Evolutionary conservation across 2,797 vertebrate genomes (phyloP).

Genomic region (Steatocranus sp.): DNA sequence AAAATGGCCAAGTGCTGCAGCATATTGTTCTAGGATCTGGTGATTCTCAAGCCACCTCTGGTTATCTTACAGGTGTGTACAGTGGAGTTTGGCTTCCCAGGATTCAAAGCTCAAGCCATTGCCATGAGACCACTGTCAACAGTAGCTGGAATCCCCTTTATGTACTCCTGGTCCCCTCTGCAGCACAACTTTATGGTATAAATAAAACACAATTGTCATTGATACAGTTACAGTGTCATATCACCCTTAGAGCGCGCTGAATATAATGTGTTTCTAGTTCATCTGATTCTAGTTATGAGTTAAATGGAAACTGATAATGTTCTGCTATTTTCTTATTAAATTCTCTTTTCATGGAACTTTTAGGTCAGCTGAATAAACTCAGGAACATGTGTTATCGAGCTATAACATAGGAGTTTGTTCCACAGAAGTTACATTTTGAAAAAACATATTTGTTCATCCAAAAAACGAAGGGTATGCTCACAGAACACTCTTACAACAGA

Average conservation of each 20-base stretch:
- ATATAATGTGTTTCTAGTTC: not conserved
- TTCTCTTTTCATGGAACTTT: not conserved
- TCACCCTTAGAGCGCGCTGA: not conserved
- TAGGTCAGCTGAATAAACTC: not conserved
- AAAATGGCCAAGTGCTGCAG: not conserved
- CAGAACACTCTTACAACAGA: not conserved
- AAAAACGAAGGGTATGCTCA: fast-evolving
- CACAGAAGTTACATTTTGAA: not conserved
- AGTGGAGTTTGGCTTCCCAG: conserved; percentile 90
- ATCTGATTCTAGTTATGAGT: not conserved
- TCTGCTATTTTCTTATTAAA: not conserved
- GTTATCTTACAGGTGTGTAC: conserved; percentile 79
- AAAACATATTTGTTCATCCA: not conserved
- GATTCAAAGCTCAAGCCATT: conserved; percentile 85
- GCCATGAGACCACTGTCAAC: conserved; percentile 90
- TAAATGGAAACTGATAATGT: not conserved
- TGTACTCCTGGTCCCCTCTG: conserved; percentile 98
- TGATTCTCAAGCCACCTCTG: not conserved
- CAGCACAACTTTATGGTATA: conserved; percentile 99
- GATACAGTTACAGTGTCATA: not conserved
- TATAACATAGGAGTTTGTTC: not conserved
- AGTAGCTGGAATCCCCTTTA: conserved; percentile 93
- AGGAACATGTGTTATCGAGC: not conserved
- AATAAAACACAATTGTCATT: not conserved
- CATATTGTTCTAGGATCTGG: not conserved